These are phyloP conservation scores for Fukomys damarensis DNA, from an alignment of 2,113 vertebrate genomes.

Conservation along the genomic window DNA sequence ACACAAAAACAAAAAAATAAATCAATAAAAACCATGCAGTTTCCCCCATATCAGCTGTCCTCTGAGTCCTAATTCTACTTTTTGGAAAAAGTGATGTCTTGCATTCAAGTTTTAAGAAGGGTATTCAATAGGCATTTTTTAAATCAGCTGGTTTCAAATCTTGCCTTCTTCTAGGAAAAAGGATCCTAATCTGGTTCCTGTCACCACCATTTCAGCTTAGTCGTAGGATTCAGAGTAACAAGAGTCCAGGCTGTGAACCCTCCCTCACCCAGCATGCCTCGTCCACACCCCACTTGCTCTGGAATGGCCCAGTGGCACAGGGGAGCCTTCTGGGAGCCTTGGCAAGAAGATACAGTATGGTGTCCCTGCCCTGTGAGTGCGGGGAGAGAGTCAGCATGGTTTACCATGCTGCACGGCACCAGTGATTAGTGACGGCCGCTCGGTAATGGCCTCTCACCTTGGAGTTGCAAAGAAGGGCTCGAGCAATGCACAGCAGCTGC, in stretches of 20 bases:
- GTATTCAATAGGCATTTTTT: neutral
- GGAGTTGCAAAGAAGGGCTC: slow-evolving; percentile 88
- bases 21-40: neutral
- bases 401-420: rapidly evolving
- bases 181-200: neutral
- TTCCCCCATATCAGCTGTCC: too few relatives aligned
- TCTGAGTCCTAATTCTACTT: neutral
- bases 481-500: slow-evolving; percentile 89
- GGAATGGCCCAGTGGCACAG: neutral
- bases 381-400: too few relatives aligned
- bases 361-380: rapidly evolving
- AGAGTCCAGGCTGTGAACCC: neutral
- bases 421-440: rapidly evolving
- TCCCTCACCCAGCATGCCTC: rapidly evolving
- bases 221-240: neutral
- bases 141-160: neutral
- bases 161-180: neutral
- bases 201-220: neutral
- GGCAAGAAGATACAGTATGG: neutral
- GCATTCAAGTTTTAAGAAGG: neutral
- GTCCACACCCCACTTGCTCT: rapidly evolving
- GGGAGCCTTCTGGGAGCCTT: neutral
- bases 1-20: neutral
- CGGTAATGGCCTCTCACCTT: slow-evolving; percentile 81
- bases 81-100: neutral